A percentile compares a stretch with the other conserved stretches of the same genome.
phyloP scores from a whole-genome alignment of 2,888 invertebrate genomes.

The Parnassius mnemosyne region DNA sequence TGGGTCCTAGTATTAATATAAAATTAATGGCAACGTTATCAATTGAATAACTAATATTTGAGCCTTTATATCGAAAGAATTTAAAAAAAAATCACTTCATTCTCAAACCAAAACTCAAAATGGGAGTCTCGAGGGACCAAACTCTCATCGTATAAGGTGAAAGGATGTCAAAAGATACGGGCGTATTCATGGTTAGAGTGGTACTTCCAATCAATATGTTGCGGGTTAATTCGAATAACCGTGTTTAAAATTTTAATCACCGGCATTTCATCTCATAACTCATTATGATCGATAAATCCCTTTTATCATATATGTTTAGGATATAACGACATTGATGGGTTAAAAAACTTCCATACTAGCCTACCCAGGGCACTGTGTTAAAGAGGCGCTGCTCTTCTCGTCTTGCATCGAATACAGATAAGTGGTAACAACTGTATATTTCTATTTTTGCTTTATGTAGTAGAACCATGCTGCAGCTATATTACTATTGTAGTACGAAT shows the following conservation, averaged over 20 bases:
- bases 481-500: too few relatives aligned
- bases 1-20: too few relatives aligned
- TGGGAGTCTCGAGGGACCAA: constrained; percentile 20
- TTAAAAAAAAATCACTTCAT: constrained; percentile 2
- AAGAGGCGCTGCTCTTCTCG: too few relatives aligned
- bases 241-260: constrained; percentile 3
- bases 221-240: constrained; percentile 7
- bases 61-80: not conserved
- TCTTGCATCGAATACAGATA: too few relatives aligned
- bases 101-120: constrained; percentile 1
- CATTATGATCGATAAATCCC: constrained; percentile 12
- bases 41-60: not conserved
- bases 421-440: too few relatives aligned
- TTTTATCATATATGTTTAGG: constrained; percentile 6
- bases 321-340: too few relatives aligned
- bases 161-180: constrained; percentile 44
- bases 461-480: too few relatives aligned
- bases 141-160: constrained; percentile 35
- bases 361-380: too few relatives aligned
- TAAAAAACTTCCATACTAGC: too few relatives aligned
- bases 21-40: too few relatives aligned
- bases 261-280: constrained; percentile 1
- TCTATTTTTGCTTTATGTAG: too few relatives aligned
- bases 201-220: constrained; percentile 11
- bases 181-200: constrained; percentile 41